phyloP scores from a whole-genome alignment of 1,140 invertebrate genomes.

The Gryon sp. region DNA sequence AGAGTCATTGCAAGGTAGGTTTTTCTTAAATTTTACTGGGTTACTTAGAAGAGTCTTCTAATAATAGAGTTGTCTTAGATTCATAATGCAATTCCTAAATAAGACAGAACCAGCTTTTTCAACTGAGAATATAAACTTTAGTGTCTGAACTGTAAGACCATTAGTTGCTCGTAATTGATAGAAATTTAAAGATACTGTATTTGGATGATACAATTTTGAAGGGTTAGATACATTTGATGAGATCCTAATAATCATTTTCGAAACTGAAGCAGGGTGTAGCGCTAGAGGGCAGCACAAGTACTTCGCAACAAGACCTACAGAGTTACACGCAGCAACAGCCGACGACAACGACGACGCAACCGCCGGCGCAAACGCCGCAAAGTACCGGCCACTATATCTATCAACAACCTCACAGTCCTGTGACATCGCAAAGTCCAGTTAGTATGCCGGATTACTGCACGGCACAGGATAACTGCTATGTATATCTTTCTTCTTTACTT shows the following conservation, averaged over 20 bases:
- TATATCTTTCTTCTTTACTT: conserved; percentile 47
- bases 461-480: conserved; percentile 55
- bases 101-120: too few species aligned
- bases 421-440: conserved; percentile 76
- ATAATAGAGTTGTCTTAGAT: too few species aligned
- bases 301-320: conserved; percentile 77
- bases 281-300: conserved; percentile 82
- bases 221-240: too few species aligned
- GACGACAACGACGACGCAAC: conserved; percentile 78
- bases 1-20: too few species aligned
- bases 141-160: too few species aligned
- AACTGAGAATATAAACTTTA: too few species aligned
- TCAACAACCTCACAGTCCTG: conserved; percentile 76
- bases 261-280: conserved; percentile 80
- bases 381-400: conserved; percentile 76
- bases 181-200: too few species aligned
- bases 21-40: too few species aligned
- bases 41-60: too few species aligned
- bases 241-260: conserved; percentile 57
- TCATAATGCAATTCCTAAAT: too few species aligned
- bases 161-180: too few species aligned
- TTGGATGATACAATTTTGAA: not conserved
- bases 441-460: conserved; percentile 65
- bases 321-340: conserved; percentile 73
- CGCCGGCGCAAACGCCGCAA: conserved; percentile 79